These are phyloP conservation scores for Recurvirostra avosetta DNA, from an alignment of 2,113 vertebrate genomes.

Conservation along the genomic window DNA sequence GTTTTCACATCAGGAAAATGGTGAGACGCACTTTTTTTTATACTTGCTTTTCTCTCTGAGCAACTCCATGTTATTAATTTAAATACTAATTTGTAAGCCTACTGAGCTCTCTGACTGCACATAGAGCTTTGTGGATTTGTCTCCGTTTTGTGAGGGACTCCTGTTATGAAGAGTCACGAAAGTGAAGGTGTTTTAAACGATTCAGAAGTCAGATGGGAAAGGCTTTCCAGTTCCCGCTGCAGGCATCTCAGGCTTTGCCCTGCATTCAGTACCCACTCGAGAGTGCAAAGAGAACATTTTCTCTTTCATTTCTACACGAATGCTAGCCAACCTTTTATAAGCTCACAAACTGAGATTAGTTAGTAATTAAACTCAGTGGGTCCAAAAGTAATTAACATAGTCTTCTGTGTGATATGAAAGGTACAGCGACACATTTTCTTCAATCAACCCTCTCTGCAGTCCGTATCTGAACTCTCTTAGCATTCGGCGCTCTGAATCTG, in stretches of 20 bases:
- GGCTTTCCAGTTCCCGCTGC: neutral
- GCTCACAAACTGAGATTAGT: neutral
- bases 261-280: neutral
- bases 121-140: neutral
- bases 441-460: neutral
- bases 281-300: neutral
- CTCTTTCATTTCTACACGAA: neutral
- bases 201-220: neutral
- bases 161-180: neutral
- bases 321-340: neutral
- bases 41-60: neutral
- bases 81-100: neutral
- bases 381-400: neutral
- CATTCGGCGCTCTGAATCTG: neutral
- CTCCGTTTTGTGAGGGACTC: neutral
- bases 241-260: neutral
- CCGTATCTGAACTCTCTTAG: neutral
- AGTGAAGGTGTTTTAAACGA: neutral
- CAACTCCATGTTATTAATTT: neutral
- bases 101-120: neutral
- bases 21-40: slow-evolving; percentile 21
- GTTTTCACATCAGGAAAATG: slow-evolving; percentile 81
- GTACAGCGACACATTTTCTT: neutral
- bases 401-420: neutral
- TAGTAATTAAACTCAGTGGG: neutral